Evolutionary conservation across 2,797 vertebrate genomes (phyloP), one percentile per base, ranked within the genome.

Genomic region (Taenioides sp.): DNA sequence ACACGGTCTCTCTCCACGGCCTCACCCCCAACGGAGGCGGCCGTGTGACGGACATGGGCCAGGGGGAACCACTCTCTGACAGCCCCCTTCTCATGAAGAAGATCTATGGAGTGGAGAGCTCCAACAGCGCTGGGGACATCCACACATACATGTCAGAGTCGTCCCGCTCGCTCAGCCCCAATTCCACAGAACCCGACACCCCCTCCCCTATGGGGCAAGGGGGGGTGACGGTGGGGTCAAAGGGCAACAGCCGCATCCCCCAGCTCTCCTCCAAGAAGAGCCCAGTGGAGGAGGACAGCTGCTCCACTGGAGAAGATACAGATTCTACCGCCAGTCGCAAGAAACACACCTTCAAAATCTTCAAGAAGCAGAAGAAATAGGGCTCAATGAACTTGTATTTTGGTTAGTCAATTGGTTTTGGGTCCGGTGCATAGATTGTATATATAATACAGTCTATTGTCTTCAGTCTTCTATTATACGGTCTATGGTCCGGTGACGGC

Each of bases 291-390:
- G 98, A 99, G 82, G 98, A 99, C 95, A 96, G 96, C 71, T 95
- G 93, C 82, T 95, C 96, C 57, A 96, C 95, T 0, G 96, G 96
- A 0, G 98, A 99, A 85, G 97, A 99, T 85, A 96, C 95, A 47
- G 98, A 99, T 90, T 95, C 94, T 20, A 89, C 91, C 72, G 94
- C 94, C 80, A 95, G 94, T 91, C 96, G 96, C 92, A 99, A 98
- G 93, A 99, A 98, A 92, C 96, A 97, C 90, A 93, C 94, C 86
- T 96, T 99, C 87, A 99, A 98, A 95, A 96, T 99, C 89, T 99
- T 98, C 92, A 99, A 98, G 93, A 99, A 98, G 82, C 96, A 97
- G 93, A 97, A 91, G 90, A 99, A 98, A 93, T 99, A 95, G 82
- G 76, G 82, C 83, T 77, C 73, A 70, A 61, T 65, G 75, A 82